phyloP scores from a whole-genome alignment of 1,140 invertebrate genomes.

The Heliconius eleuchia region DNA sequence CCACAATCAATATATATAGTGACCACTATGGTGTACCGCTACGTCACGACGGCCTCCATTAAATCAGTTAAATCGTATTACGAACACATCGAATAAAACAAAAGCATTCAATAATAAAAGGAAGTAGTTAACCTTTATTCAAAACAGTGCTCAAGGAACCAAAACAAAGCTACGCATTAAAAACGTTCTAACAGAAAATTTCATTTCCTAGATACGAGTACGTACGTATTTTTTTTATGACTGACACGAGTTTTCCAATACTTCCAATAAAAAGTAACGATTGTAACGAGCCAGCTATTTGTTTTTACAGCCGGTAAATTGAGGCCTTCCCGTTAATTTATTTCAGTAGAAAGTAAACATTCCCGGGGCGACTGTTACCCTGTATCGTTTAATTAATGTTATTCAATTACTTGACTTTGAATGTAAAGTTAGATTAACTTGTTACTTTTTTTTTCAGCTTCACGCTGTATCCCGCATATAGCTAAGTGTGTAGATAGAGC shows the following conservation, averaged over 20 bases:
- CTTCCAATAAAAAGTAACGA: slow-evolving; percentile 33
- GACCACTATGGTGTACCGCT: no score
- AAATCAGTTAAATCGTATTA: no score
- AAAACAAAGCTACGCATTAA: slow-evolving; percentile 21
- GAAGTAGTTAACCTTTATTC: slow-evolving; percentile 19
- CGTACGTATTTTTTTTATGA: slow-evolving; percentile 27
- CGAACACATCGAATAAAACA: no score
- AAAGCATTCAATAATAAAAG: no score
- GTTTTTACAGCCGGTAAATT: slow-evolving; percentile 36
- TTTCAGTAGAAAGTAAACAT: slow-evolving; percentile 1
- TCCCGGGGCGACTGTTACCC: neutral
- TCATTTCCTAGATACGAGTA: neutral
- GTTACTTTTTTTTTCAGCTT: no score
- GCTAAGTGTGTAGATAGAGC: no score
- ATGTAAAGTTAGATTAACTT: neutral
- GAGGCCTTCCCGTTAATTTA: slow-evolving; percentile 24
- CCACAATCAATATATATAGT: no score
- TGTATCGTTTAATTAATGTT: neutral
- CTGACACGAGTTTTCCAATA: slow-evolving; percentile 32
- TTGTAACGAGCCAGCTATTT: slow-evolving; percentile 28
- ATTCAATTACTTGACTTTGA: neutral
- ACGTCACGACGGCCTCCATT: no score
- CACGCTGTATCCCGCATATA: no score
- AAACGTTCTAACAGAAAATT: slow-evolving; percentile 25
- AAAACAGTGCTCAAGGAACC: slow-evolving; percentile 13